Conservation (phyloP, 2,113 vertebrate species). For the Brevimyrus niger region DNA sequence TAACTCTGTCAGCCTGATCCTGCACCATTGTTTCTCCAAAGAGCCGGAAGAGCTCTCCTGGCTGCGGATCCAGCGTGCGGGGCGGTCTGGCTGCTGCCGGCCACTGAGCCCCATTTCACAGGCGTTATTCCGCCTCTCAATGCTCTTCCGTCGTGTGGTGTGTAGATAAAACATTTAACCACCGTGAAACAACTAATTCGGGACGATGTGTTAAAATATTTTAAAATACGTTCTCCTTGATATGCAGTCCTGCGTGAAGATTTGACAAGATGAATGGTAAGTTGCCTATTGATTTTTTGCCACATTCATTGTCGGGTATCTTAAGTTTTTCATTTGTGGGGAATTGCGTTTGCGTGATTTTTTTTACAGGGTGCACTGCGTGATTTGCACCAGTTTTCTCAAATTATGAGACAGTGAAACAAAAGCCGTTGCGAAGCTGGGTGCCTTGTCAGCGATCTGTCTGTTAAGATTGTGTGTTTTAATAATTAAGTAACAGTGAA, state of each 20-base stretch:
- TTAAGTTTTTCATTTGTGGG: neutral
- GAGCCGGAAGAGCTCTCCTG: constrained; percentile 47
- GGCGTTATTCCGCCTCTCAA: neutral
- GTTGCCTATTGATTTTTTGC: constrained; percentile 27
- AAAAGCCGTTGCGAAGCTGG: neutral
- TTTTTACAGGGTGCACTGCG: neutral
- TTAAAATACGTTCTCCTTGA: constrained; percentile 25
- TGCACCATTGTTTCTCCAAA: constrained; percentile 62
- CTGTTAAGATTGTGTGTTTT: neutral
- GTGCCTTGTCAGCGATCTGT: neutral
- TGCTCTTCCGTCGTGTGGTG: neutral
- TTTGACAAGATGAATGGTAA: constrained; percentile 58
- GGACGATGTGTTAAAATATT: constrained; percentile 37
- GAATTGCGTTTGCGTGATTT: constrained; percentile 2
- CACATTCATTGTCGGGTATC: constrained; percentile 19
- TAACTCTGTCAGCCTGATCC: constrained; percentile 51
- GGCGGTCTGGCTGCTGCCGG: neutral
- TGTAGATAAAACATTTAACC: neutral
- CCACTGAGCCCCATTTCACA: neutral
- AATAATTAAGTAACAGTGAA: neutral
- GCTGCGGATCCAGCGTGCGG: constrained; percentile 10
- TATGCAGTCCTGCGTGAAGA: constrained; percentile 26
- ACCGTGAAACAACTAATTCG: constrained; percentile 3
- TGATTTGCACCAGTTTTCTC: neutral
- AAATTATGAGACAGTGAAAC: neutral